These are phyloP conservation scores for Coreius guichenoti DNA, from an alignment of 2,797 vertebrate species.

Conservation along the genomic window DNA sequence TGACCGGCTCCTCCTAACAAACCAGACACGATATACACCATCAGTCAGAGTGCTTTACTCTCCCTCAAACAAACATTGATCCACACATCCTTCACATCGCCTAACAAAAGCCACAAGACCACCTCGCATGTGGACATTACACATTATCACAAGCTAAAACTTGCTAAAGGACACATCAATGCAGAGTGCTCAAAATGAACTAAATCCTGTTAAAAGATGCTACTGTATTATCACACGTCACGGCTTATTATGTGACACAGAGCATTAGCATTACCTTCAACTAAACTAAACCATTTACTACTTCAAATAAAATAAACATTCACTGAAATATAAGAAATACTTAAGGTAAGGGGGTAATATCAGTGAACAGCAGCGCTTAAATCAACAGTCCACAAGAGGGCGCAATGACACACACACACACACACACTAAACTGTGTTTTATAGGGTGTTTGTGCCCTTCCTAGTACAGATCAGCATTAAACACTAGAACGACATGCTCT, in stretches of 20 bases:
- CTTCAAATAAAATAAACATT: too few relatives aligned
- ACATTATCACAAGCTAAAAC: not conserved
- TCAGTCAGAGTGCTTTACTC: not conserved
- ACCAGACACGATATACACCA: not conserved
- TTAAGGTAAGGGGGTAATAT: too few relatives aligned
- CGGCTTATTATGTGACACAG: too few relatives aligned
- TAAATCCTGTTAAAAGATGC: not conserved
- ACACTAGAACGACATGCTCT: not conserved
- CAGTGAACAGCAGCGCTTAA: not conserved
- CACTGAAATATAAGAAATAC: too few relatives aligned
- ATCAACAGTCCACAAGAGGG: not conserved
- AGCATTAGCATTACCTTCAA: too few relatives aligned
- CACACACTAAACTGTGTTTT: too few relatives aligned
- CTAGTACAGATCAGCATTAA: not conserved
- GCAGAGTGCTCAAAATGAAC: not conserved
- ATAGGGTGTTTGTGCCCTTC: not conserved
- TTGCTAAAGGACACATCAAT: not conserved
- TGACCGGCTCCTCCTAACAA: conserved; percentile 51
- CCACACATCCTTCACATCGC: too few relatives aligned
- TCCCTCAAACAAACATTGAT: not conserved
- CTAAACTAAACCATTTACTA: too few relatives aligned
- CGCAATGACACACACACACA: not conserved
- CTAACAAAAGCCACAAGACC: not conserved
- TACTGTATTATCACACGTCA: not conserved
- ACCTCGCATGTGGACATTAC: not conserved